Evolutionary conservation across 2,113 vertebrate species (phyloP).

Genomic region (Podarcis cretensis): DNA sequence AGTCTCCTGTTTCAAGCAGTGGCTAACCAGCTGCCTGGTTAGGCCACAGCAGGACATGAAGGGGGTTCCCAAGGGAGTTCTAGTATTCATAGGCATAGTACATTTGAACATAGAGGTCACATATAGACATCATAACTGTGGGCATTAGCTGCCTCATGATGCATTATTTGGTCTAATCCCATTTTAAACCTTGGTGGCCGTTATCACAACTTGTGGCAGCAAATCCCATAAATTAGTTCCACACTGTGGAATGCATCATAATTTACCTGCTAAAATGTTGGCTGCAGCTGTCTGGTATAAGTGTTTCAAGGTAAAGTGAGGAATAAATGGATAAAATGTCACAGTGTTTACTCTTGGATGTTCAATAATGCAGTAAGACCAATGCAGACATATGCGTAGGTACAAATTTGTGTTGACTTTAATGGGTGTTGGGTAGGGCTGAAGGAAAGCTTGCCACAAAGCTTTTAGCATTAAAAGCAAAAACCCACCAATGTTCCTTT

Average conservation of each 20-base stretch:
- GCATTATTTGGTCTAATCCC: no score
- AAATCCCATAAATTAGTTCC: background rate
- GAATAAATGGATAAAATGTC: background rate
- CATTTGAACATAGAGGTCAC: background rate
- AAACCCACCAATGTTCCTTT: background rate
- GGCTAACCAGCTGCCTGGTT: no score
- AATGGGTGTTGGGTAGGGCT: constrained; percentile 11
- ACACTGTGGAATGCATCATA: background rate
- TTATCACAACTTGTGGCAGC: background rate
- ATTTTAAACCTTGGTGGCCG: background rate
- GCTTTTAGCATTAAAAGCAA: constrained; percentile 38
- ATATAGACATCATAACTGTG: no score
- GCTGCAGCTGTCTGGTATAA: background rate
- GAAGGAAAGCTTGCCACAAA: constrained; percentile 25
- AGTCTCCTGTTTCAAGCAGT: no score
- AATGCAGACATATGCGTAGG: constrained; percentile 3
- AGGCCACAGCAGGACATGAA: no score
- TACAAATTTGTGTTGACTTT: constrained; percentile 14
- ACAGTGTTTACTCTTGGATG: constrained; percentile 10
- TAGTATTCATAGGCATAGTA: background rate
- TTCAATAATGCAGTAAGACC: background rate
- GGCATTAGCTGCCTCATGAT: no score
- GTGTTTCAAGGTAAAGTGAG: background rate
- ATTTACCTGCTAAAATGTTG: background rate
- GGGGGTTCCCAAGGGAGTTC: no score